Evolutionary conservation across 2,888 invertebrate species (phyloP), one percentile per base, ranked within the genome.

Genomic region (Mantis religiosa): DNA sequence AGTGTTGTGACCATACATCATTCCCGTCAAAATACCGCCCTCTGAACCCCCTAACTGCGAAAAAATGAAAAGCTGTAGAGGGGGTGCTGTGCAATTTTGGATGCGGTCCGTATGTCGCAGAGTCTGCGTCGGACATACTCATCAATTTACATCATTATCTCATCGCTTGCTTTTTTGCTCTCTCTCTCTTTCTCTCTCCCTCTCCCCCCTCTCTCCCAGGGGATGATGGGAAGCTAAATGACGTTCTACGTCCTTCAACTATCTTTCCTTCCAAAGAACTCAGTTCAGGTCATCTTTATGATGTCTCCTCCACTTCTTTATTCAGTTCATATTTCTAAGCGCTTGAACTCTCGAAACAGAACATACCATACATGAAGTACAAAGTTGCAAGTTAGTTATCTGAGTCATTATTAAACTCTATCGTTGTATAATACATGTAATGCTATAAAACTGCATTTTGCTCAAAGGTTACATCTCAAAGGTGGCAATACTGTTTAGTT

Each of bases 1-100:
- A 83, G 14, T 83, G 88, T 85, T 82, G 41, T 83, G 15, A 83
- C 41, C 89, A 85, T 89, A 82, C 71, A 86, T 89, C 89, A 89
- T 54, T 27, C 47, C 85, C 88, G 89, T 88, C 89, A 89, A 89
- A 85, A 71, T 25, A 20, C 54, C 54, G 54, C 54, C 54, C 54
- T 71, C 15, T 71, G 54, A 71, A 71, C 54, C 54, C 54, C 54
- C 54, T 9, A 71, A 71, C 54, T 20, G 20, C 20, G 25, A 71
- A 71, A 71, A 71, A 71, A 71, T 20, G 20, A 6, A 25, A 71
- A 41, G 20, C 4, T 2, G 54, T 4, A 3, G 54, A 12, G 20
- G 25, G 25, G 25, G 54, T 20, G 54, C 15, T 71, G n/a, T 34
- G 82, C 82, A 87, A 87, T 87, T 87, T 87, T 87, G 87, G 82